Evolutionary conservation across 2,797 vertebrate species (phyloP).

Genomic region (Ispidina picta): DNA sequence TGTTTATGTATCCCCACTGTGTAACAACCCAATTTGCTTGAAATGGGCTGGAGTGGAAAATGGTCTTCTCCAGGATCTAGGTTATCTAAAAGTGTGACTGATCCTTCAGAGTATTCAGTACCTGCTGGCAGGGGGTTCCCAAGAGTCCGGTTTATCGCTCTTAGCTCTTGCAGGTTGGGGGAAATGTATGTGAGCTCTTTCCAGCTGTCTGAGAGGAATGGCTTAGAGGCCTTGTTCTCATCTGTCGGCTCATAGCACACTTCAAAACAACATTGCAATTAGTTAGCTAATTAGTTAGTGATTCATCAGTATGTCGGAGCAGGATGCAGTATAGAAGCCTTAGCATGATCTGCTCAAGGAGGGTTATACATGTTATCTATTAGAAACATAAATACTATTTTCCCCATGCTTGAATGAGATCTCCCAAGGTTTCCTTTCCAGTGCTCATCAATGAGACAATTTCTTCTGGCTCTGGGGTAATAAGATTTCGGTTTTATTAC

Average conservation of each 20-base stretch:
- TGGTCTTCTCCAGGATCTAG: not conserved
- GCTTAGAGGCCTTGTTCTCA: slow-evolving; percentile 87
- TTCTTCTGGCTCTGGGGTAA: too few relatives aligned
- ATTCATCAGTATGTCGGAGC: not conserved
- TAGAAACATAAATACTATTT: too few relatives aligned
- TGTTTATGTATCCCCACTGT: not conserved
- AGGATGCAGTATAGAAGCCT: too few relatives aligned
- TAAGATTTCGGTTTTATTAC: too few relatives aligned
- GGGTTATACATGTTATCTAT: too few relatives aligned
- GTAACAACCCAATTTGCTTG: not conserved
- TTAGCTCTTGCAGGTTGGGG: slow-evolving; percentile 88
- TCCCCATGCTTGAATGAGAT: too few relatives aligned
- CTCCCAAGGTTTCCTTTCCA: too few relatives aligned
- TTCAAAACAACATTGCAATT: slow-evolving; percentile 67
- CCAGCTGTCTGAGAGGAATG: slow-evolving; percentile 90
- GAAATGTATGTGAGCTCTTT: slow-evolving; percentile 85
- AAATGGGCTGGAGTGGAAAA: not conserved
- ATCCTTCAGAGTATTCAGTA: slow-evolving; percentile 44
- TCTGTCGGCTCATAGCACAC: slow-evolving; percentile 93
- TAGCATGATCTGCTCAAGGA: too few relatives aligned
- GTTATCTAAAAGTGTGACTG: not conserved
- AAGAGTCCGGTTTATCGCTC: slow-evolving; percentile 84
- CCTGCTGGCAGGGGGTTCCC: slow-evolving; percentile 83
- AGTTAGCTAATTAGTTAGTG: not conserved
- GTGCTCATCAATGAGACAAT: too few relatives aligned